Conservation (phyloP, 2,113 vertebrate species). For the Zosterops borbonicus region DNA sequence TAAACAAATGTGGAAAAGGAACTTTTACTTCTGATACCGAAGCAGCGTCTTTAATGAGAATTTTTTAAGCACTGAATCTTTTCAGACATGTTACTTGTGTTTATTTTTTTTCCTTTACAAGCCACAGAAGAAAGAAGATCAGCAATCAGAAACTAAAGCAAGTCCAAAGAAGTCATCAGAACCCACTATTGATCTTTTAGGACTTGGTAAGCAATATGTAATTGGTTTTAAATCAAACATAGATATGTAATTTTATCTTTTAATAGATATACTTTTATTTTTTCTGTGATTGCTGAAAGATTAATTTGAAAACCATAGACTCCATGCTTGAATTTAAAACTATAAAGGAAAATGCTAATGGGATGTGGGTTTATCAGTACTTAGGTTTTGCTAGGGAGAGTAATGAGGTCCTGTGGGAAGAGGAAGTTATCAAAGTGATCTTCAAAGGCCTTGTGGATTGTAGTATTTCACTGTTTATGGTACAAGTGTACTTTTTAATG, state of each 20-base stretch:
- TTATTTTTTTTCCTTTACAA: constrained; percentile 34
- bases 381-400: constrained; percentile 27
- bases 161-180: constrained; percentile 86
- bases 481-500: not conserved
- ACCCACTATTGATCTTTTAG: constrained; percentile 89
- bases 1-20: not conserved
- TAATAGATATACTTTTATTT: not conserved
- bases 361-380: constrained; percentile 1
- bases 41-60: not conserved
- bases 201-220: constrained; percentile 86
- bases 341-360: constrained; percentile 36
- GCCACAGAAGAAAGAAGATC: constrained; percentile 85
- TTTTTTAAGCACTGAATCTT: not conserved
- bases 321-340: constrained; percentile 9
- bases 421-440: constrained; percentile 45
- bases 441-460: constrained; percentile 50
- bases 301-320: constrained; percentile 7
- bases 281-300: constrained; percentile 2
- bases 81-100: not conserved
- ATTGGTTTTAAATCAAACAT: not conserved
- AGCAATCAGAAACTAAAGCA: constrained; percentile 81
- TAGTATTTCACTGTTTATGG: constrained; percentile 48
- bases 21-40: not conserved
- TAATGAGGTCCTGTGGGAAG: constrained; percentile 73
- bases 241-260: not conserved